phyloP scores from a whole-genome alignment of 2,113 vertebrate genomes.

The Macheiramphus alcinus region DNA sequence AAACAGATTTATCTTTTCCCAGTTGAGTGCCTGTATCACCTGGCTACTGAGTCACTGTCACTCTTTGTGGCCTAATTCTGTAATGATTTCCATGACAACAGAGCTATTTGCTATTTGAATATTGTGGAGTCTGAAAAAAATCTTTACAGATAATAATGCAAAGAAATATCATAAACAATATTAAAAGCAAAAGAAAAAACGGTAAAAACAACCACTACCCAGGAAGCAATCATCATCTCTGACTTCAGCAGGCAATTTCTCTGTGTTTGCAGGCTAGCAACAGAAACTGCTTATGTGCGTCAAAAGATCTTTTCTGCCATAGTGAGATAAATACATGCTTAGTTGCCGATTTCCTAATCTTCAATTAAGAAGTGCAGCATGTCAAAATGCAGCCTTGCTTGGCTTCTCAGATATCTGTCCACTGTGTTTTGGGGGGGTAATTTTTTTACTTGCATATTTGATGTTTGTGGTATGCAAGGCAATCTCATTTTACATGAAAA shows the following conservation, averaged over 20 bases:
- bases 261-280: not conserved
- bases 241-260: slow-evolving; percentile 3
- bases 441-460: not conserved
- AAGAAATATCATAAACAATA: not conserved
- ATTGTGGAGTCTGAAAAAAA: not conserved
- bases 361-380: slow-evolving; percentile 7
- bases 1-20: slow-evolving; percentile 2
- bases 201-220: not conserved
- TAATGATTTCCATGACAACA: slow-evolving; percentile 61
- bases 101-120: not conserved
- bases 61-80: slow-evolving; percentile 50
- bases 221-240: not conserved
- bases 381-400: not conserved
- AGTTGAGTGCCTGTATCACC: slow-evolving; percentile 20
- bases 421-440: not conserved
- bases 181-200: not conserved
- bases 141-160: not conserved
- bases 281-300: not conserved
- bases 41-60: slow-evolving; percentile 53
- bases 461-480: not conserved
- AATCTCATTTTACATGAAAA: not conserved
- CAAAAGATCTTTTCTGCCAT: not conserved
- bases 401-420: not conserved
- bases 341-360: slow-evolving; percentile 6
- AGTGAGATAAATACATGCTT: slow-evolving; percentile 18